Conservation (phyloP, 2,888 invertebrate species). For the Mythimna vitellina region DNA sequence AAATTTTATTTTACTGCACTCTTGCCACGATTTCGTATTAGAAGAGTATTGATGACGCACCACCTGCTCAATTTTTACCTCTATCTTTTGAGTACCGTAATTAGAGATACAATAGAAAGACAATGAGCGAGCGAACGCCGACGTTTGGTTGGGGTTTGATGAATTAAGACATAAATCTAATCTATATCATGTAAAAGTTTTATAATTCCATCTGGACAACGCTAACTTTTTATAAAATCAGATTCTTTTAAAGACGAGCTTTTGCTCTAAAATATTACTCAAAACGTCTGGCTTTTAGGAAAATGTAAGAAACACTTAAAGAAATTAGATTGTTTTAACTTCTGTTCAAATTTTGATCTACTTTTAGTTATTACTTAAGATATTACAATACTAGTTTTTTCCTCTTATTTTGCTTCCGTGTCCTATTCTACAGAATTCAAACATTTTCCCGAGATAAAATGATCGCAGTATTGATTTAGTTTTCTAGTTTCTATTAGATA, state of each 20-base stretch:
- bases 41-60: too few relatives aligned
- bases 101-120: too few relatives aligned
- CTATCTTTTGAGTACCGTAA: too few relatives aligned
- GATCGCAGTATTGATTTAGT: too few relatives aligned
- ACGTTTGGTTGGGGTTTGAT: too few relatives aligned
- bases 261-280: constrained; percentile 12
- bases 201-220: neutral
- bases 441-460: neutral
- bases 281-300: constrained; percentile 8
- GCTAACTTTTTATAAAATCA: neutral
- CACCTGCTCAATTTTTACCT: too few relatives aligned
- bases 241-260: neutral
- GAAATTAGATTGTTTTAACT: constrained; percentile 21
- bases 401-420: neutral
- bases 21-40: too few relatives aligned
- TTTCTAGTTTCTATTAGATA: too few relatives aligned
- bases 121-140: too few relatives aligned
- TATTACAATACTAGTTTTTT: neutral
- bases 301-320: constrained; percentile 27
- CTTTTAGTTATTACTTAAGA: constrained; percentile 5
- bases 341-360: neutral
- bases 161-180: too few relatives aligned
- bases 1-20: too few relatives aligned
- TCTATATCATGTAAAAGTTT: neutral
- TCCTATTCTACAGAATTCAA: neutral